Base-by-base conservation (phyloP, 2,888 invertebrate species). In the Pseudolycoriella hygida region DNA sequence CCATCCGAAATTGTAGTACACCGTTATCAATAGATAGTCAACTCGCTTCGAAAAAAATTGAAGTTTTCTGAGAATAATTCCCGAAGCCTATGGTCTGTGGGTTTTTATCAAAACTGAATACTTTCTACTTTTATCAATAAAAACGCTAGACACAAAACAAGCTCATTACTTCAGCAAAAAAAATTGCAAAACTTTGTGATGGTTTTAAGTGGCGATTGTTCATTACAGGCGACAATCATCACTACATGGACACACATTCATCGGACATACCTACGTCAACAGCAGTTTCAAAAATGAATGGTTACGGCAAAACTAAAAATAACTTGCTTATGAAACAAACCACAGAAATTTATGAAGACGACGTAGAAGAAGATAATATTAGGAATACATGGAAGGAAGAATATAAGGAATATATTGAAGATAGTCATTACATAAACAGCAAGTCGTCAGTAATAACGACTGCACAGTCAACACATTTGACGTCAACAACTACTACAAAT, bases 401-500 rank as follows among this genome's bases (percentile, higher is more conserved):
- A 12, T 14, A 34, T 12, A 34, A 12, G n/a, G 25, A 25, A 25
- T 25, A 25, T 8, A 25, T 25, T 25, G 25, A 25, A 8, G 34
- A 14, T 12, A 12, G 11, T 14, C 34, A 55, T 50, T 47, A 53
- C 55, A 50, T 55, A 43, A 4, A 46, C 31, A 30, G 46, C 17
- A 17, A 39, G 4, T 39, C 34, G 15, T 34, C 34, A 5, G 11
- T 14, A 12, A 4, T 34, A 41, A 31, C 45, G 20, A 30, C 44
- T 30, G 25, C 20, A 17, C 25, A 25, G 8, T 14, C 38, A 15
- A 20, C 44, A 44, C 2, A 25, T 14, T 20, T 20, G 15, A 19
- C 44, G 3, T 32, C 45, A 15, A 39, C 43, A 34, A 17, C n/a
- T 34, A 14, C 42, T 42, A 48, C 19, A 58, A 48, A 54, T 56